Evolutionary conservation across 2,888 invertebrate genomes (phyloP), one percentile per base, ranked within the genome.

Genomic region (Hydriomena furcata): DNA sequence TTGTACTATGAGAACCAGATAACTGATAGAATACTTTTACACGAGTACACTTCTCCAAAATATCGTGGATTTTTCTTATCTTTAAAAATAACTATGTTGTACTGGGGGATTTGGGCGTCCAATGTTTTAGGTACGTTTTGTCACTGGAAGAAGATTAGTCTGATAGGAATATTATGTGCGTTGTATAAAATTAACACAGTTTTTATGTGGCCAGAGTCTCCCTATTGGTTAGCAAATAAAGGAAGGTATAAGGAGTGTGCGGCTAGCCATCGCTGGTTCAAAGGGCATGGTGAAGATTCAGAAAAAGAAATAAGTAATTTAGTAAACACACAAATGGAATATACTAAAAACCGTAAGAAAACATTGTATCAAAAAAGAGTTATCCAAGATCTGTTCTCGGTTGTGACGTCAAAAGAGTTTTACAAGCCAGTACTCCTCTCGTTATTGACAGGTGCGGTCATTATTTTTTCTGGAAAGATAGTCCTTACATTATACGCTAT

Each of bases 161-260:
- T 71, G 2, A 1, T 63, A 1, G 64, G 68, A 0, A 44, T 72
- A 0, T 0, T 60, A 0, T 61, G 60, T 13, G 46, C 57, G 11
- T 1, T 55, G 1, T 69, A 67, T 17, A 49, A 35, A 5, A 27
- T 66, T 5, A 11, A 31, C 0, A 55, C 60, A 1, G 13, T 63
- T 5, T 17, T 61, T 1, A 40, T 66, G 5, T 65, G 66, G 63
- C 70, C 76, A 0, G 75, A 75, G 28, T 74, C 75, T 0, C 76
- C 76, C 0, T 60, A 68, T 24, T 81, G 79, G 79, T 49, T 81
- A 6, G 79, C 78, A 0, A 75, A 63, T 11, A 72, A 60, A 53
- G 66, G 63, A 7, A 59, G 61, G 5, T 75, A 65, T 24, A 55
- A 71, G 3, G 71, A 76, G 32, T 73, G 77, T 38, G 63, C 63